Conservation (phyloP, 1,140 invertebrate species). For the Meloidogyne floridensis region DNA sequence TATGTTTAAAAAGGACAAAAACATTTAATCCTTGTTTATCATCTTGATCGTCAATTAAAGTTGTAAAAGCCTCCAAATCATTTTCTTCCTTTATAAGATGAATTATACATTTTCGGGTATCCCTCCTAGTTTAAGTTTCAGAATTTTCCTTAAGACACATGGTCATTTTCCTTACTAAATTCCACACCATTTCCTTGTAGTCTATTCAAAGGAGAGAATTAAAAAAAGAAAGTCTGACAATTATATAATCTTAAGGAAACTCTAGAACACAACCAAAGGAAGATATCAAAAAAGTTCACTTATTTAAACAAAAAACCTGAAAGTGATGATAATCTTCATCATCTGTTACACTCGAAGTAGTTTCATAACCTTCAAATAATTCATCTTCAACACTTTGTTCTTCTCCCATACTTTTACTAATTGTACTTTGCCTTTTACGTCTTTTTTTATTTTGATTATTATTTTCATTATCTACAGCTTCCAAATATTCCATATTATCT, state of each 20-base stretch:
- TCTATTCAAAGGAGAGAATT: neutral
- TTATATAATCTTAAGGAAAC: too few species aligned
- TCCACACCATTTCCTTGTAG: too few species aligned
- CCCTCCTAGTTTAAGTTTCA: too few species aligned
- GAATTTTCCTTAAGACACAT: too few species aligned
- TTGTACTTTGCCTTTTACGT: conserved; percentile 28
- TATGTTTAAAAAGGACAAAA: conserved; percentile 41
- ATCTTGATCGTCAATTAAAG: conserved; percentile 37
- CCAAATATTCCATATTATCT: conserved; percentile 43
- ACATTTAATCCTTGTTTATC: conserved; percentile 34
- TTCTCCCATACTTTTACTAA: conserved; percentile 31
- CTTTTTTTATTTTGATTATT: conserved; percentile 33
- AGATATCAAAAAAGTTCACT: neutral
- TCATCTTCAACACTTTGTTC: conserved; percentile 33
- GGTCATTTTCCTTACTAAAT: too few species aligned
- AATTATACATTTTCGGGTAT: neutral
- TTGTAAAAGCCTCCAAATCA: conserved; percentile 53
- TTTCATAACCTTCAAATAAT: conserved; percentile 18
- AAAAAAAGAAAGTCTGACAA: neutral
- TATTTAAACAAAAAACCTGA: neutral
- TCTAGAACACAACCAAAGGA: too few species aligned
- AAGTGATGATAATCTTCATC: conserved; percentile 45
- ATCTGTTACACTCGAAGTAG: conserved; percentile 34
- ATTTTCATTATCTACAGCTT: conserved; percentile 45
- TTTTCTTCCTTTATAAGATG: conserved; percentile 42